Percentiles rank a stretch among this genome's conserved stretches.
These are phyloP conservation scores for Calidris pugnax DNA, from an alignment of 2,113 vertebrate genomes.

Conservation along the genomic window DNA sequence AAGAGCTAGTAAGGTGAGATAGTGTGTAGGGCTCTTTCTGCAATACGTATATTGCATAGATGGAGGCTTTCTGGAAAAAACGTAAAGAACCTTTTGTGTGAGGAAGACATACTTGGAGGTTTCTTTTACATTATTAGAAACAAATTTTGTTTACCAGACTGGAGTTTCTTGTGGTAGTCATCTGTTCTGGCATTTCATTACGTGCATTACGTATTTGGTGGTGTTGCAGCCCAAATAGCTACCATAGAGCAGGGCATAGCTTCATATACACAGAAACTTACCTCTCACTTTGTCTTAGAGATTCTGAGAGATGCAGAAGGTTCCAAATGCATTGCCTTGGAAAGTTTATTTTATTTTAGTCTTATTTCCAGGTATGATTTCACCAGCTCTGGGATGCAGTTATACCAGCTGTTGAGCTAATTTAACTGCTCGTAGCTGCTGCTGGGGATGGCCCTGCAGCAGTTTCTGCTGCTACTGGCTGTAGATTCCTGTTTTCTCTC, in stretches of 20 bases:
- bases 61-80: not conserved
- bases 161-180: not conserved
- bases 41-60: accelerated
- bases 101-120: not conserved
- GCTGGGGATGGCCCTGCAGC: not conserved
- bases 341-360: not conserved
- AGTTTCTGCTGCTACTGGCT: not conserved
- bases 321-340: not conserved
- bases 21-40: not conserved
- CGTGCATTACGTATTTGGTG: not conserved
- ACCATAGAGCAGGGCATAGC: not conserved
- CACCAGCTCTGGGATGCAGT: not conserved
- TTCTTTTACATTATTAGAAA: not conserved
- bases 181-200: not conserved
- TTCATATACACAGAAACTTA: not conserved
- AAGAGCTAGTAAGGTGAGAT: not conserved
- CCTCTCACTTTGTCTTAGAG: not conserved
- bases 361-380: not conserved
- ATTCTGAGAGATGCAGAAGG: not conserved
- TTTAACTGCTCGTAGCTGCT: not conserved
- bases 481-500: not conserved
- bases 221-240: not conserved
- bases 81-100: not conserved
- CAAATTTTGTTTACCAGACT: not conserved
- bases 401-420: not conserved